phyloP scores from a whole-genome alignment of 2,888 invertebrate genomes.

The Strigamia crassipes region DNA sequence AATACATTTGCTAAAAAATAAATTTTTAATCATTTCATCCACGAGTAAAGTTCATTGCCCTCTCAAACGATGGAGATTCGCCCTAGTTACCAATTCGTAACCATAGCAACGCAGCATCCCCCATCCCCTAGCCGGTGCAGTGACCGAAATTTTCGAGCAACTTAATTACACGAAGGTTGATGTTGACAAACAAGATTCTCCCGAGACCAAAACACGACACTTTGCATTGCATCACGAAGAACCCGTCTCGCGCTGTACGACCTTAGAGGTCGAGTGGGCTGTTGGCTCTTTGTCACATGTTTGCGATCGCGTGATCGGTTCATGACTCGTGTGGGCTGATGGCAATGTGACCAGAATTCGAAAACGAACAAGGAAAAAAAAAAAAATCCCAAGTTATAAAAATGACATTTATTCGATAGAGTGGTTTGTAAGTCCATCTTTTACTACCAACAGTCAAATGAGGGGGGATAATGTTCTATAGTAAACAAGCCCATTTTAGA shows the following conservation, averaged over 20 bases:
- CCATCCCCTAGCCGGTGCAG: not conserved
- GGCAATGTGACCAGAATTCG: not conserved
- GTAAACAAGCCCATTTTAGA: constrained; percentile 4
- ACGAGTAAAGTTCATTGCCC: not conserved
- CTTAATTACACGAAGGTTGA: constrained; percentile 39
- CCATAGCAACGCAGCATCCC: constrained; percentile 27
- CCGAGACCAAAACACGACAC: not conserved
- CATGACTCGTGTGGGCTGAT: not conserved
- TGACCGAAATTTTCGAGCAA: constrained; percentile 1
- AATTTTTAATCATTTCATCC: not conserved
- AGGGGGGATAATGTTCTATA: not conserved
- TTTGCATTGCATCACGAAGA: not conserved
- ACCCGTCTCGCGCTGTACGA: not conserved
- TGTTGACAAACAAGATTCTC: constrained; percentile 27
- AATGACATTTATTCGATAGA: not conserved
- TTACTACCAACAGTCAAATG: not conserved
- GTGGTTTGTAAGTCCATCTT: not conserved
- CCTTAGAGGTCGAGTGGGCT: not conserved
- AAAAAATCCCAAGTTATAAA: not conserved
- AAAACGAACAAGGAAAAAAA: not conserved
- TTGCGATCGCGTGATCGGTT: not conserved
- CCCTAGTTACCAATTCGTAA: constrained; percentile 16
- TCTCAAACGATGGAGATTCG: not conserved
- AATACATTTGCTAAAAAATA: not conserved
- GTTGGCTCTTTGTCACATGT: not conserved